Conservation (phyloP, 2,888 invertebrate species). For the Eucriotettix oculatus region DNA sequence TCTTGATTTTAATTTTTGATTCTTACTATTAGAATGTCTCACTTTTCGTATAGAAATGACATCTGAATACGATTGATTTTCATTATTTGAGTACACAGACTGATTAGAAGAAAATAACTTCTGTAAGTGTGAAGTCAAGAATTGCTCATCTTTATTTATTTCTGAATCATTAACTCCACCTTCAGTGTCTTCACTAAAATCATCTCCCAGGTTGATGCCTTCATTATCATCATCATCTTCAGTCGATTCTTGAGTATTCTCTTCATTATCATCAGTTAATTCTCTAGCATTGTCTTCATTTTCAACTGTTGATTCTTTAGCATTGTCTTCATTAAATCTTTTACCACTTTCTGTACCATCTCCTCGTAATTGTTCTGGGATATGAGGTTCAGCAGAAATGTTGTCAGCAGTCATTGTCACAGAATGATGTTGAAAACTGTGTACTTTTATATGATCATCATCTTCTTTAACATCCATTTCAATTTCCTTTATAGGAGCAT, state of each 20-base stretch:
- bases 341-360: no score
- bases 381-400: no score
- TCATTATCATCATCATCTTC: background rate
- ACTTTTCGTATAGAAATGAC: constrained; percentile 8
- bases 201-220: background rate
- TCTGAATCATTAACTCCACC: background rate
- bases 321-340: no score
- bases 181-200: background rate
- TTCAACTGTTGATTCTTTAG: background rate
- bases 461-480: no score
- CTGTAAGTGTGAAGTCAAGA: background rate
- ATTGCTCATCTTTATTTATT: background rate
- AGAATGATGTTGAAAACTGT: no score
- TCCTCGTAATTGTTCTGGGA: no score
- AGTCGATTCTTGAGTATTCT: background rate
- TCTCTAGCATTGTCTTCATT: background rate
- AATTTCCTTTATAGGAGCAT: background rate
- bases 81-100: background rate
- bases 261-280: background rate
- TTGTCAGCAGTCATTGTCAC: no score
- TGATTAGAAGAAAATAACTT: background rate
- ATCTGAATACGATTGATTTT: background rate
- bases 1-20: background rate
- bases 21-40: constrained; percentile 16
- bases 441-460: no score